A percentile compares a stretch with the other conserved stretches of the same genome.
Evolutionary conservation across 2,797 vertebrate species (phyloP).

Genomic region (Gallinago stenura): DNA sequence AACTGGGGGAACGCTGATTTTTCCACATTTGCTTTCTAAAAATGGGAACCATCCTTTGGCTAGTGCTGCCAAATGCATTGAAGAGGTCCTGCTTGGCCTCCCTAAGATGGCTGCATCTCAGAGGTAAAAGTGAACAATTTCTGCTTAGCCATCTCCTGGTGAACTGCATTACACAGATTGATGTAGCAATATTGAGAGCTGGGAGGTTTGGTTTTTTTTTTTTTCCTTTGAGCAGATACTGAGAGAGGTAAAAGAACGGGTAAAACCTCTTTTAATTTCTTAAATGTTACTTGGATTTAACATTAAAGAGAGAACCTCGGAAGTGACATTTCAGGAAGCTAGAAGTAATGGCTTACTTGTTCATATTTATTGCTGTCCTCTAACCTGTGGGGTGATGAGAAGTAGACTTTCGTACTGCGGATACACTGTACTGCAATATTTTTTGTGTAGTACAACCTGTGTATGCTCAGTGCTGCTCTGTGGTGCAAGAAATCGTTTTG

Average conservation of each 20-base stretch:
- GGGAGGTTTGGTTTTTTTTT: background rate
- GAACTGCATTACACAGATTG: background rate
- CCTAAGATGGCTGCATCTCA: fast-evolving
- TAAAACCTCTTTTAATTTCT: background rate
- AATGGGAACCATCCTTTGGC: background rate
- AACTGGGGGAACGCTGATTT: background rate
- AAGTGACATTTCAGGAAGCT: background rate
- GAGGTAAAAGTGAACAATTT: background rate
- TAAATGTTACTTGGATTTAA: background rate
- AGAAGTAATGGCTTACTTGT: background rate
- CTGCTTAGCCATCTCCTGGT: background rate
- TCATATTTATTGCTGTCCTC: background rate
- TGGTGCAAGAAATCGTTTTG: background rate
- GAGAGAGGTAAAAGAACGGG: background rate
- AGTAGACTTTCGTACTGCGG: background rate
- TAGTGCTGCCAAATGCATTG: background rate
- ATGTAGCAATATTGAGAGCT: background rate
- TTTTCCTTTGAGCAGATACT: background rate
- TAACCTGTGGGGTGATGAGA: background rate
- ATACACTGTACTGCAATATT: background rate
- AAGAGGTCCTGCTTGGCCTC: background rate
- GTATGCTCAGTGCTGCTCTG: fast-evolving
- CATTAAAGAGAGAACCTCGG: background rate
- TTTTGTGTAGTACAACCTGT: background rate
- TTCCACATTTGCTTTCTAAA: background rate